These are phyloP conservation scores for Fissipunctia ypsillon DNA, from an alignment of 2,888 invertebrate genomes.

Conservation along the genomic window DNA sequence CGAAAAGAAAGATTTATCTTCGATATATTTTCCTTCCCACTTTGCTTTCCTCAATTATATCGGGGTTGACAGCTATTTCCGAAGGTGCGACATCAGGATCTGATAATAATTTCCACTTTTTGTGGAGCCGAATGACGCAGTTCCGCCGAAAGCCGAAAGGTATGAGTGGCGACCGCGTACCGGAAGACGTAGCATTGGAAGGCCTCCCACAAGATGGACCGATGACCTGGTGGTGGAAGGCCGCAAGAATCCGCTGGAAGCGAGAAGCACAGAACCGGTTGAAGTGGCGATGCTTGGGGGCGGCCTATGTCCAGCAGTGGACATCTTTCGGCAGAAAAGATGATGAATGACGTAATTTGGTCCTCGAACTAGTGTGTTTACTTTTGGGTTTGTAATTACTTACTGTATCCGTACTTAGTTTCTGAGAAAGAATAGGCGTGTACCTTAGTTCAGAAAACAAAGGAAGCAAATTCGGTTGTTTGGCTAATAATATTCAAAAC, in stretches of 20 bases:
- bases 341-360: conserved; percentile 27
- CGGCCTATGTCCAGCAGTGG: too few relatives aligned
- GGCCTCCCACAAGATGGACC: too few relatives aligned
- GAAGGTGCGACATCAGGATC: conserved; percentile 47
- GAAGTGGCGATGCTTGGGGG: too few relatives aligned
- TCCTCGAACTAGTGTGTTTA: neutral
- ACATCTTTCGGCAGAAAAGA: too few relatives aligned
- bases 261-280: too few relatives aligned
- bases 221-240: too few relatives aligned
- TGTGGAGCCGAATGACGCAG: conserved; percentile 20
- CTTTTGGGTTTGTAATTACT: conserved; percentile 12
- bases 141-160: too few relatives aligned
- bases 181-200: too few relatives aligned
- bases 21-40: conserved; percentile 51
- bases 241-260: too few relatives aligned
- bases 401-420: neutral
- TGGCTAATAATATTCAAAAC: neutral
- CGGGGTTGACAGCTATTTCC: conserved; percentile 51
- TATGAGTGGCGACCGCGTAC: too few relatives aligned
- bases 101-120: conserved; percentile 40
- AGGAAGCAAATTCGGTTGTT: neutral
- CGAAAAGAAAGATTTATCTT: conserved; percentile 54
- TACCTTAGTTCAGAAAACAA: too few relatives aligned
- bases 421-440: neutral
- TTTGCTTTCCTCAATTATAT: conserved; percentile 61